Percentiles rank a stretch among this genome's conserved stretches.
Conservation (phyloP, 2,113 vertebrate species). For the Strigops habroptila region DNA sequence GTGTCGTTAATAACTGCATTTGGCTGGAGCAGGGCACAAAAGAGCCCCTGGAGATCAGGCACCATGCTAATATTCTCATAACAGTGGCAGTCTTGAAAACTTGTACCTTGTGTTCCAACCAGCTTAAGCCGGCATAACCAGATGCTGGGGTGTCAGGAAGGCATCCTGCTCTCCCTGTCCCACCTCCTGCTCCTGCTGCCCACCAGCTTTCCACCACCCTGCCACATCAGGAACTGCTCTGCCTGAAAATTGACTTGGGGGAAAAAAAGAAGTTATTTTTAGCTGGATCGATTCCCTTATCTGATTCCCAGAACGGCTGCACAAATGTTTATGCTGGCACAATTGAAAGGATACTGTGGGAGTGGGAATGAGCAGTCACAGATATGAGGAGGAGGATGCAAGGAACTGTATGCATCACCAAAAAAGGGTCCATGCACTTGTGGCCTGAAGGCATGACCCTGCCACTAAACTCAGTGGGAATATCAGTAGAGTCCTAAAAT, state of each 20-base stretch:
- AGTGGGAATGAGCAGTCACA: not conserved
- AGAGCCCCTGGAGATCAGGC: not conserved
- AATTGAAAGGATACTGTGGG: not conserved
- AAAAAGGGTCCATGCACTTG: not conserved
- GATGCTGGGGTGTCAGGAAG: not conserved
- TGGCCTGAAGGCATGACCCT: not conserved
- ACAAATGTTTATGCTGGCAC: slow-evolving; percentile 6
- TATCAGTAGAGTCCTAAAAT: not conserved
- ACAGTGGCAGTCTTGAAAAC: not conserved
- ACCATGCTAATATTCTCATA: not conserved
- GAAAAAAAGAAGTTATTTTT: not conserved
- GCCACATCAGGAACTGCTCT: not conserved
- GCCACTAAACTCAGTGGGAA: not conserved
- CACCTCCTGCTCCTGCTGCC: not conserved
- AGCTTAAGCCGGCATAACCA: not conserved
- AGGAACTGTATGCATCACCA: not conserved
- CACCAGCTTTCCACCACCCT: not conserved
- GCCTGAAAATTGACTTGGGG: not conserved
- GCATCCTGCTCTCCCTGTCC: not conserved
- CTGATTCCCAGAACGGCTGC: not conserved
- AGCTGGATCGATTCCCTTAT: not conserved
- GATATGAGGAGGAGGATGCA: not conserved
- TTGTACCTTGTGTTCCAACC: not conserved
- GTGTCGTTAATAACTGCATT: not conserved
- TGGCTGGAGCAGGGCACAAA: not conserved